Base-by-base conservation (phyloP, 1,140 invertebrate genomes). In the Ruditapes philippinarum region DNA sequence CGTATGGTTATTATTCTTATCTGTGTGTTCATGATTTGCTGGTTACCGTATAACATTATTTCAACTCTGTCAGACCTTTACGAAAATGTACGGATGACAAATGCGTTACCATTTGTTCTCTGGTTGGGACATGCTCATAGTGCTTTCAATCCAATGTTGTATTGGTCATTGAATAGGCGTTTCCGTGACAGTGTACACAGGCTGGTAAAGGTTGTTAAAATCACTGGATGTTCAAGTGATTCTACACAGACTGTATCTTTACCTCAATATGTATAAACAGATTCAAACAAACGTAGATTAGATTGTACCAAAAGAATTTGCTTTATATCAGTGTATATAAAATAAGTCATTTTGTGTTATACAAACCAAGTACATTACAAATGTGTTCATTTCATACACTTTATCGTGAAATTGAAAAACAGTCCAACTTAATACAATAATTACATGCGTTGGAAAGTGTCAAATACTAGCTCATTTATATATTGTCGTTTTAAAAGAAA, bases 21-120 rank as follows among this genome's bases (percentile, higher is more conserved):
- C 0, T 97, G 98, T 33, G 98, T 98, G 25, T 99, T 99, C 95
- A 98, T 98, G n/a, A 96, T 98, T 65, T 99, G 98, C 96, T 99
- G 98, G 98, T 97, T 98, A 92, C 98, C 98, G 1, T 98, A 98
- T 95, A 97, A 97, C 93, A 96, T 97, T 1, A 95, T 97, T 1
- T 97, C 97, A 73, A 95, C 98, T 14, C 91, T 97, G 9, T 92
- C 97, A 2, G 97, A 98, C 92, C 94, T 97, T 1, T 96, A 96
- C 14, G 95, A 96, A n/a, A 94, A 93, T 19, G 76, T 60, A 22
- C 31, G 62, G 19, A 91, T 93, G 7, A 91, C 93, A 19, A 79
- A 94, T 2, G 89, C 95, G 11, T 88, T 96, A 3, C 96, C 96
- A 0, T 97, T 96, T 92, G 97, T 97, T 51, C 94, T 98, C 57